Conservation (phyloP, 2,888 invertebrate genomes). For the Dendrolimus houi region DNA sequence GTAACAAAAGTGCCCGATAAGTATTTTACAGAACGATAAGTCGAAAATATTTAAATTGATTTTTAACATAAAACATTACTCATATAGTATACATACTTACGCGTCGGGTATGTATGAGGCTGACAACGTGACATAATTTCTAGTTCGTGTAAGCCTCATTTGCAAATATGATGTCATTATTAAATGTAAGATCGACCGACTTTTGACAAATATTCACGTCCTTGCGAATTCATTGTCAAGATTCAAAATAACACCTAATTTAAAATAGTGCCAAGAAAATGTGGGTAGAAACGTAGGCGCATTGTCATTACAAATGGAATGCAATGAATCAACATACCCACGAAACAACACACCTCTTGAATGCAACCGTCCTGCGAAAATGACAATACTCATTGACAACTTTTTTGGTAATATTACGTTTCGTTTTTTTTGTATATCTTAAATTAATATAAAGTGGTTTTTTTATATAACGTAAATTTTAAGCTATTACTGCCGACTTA, state of each 20-base stretch:
- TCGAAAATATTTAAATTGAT: too few relatives aligned
- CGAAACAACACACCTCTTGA: conserved; percentile 9
- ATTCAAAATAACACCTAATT: conserved; percentile 3
- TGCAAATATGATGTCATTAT: conserved; percentile 36
- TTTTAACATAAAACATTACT: not conserved
- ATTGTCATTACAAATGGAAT: not conserved
- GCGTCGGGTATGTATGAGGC: too few relatives aligned
- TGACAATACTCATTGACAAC: not conserved
- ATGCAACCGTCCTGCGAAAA: conserved; percentile 11
- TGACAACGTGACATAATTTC: conserved; percentile 8
- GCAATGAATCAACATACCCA: conserved; percentile 13
- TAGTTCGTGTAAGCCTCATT: conserved; percentile 27
- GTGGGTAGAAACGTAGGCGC: not conserved
- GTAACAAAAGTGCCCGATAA: not conserved
- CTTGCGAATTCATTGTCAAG: conserved; percentile 5
- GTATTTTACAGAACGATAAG: too few relatives aligned
- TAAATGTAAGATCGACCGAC: conserved; percentile 3
- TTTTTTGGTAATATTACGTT: too few relatives aligned
- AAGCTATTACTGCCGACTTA: too few relatives aligned
- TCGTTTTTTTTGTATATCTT: too few relatives aligned
- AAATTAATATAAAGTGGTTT: too few relatives aligned
- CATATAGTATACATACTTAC: too few relatives aligned
- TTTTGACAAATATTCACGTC: conserved; percentile 7
- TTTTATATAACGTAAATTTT: too few relatives aligned
- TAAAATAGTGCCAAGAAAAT: not conserved